A percentile compares a stretch with the other conserved stretches of the same genome.
Evolutionary conservation across 2,888 invertebrate genomes (phyloP).

Genomic region (Notodonta dromedarius): DNA sequence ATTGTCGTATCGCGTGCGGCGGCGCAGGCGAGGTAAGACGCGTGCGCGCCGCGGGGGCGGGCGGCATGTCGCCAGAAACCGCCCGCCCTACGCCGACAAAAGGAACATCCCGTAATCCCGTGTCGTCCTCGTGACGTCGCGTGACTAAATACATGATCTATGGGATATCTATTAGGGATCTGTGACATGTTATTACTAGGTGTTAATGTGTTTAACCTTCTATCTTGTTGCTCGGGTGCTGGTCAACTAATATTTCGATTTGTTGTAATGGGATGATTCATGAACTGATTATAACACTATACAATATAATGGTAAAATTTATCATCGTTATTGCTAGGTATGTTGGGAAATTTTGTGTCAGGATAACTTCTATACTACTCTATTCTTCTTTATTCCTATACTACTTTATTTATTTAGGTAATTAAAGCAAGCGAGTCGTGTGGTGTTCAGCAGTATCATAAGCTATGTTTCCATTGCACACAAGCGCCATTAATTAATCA

Average conservation of each 20-base stretch:
- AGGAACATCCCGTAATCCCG: not conserved
- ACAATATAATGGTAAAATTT: not conserved
- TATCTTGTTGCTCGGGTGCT: not conserved
- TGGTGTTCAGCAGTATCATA: no score
- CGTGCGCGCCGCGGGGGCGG: constrained; percentile 6
- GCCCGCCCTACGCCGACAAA: constrained; percentile 2
- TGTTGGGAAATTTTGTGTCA: not conserved
- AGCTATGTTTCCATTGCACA: no score
- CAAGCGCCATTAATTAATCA: no score
- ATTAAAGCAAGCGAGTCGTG: no score
- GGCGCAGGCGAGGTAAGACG: constrained; percentile 11
- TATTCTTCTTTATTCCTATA: no score
- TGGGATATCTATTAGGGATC: not conserved
- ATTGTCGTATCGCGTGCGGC: constrained; percentile 15
- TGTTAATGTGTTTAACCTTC: not conserved
- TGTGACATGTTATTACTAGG: constrained; percentile 1
- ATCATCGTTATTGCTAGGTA: not conserved
- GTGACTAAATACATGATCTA: constrained; percentile 1
- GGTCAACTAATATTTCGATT: not conserved
- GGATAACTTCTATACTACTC: no score
- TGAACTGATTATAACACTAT: not conserved
- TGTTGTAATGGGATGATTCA: not conserved
- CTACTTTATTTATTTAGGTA: no score
- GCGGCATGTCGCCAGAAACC: constrained; percentile 7
- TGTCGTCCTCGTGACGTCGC: not conserved